These are phyloP conservation scores for Alcedo atthis DNA, from an alignment of 2,797 vertebrate genomes.

Conservation along the genomic window DNA sequence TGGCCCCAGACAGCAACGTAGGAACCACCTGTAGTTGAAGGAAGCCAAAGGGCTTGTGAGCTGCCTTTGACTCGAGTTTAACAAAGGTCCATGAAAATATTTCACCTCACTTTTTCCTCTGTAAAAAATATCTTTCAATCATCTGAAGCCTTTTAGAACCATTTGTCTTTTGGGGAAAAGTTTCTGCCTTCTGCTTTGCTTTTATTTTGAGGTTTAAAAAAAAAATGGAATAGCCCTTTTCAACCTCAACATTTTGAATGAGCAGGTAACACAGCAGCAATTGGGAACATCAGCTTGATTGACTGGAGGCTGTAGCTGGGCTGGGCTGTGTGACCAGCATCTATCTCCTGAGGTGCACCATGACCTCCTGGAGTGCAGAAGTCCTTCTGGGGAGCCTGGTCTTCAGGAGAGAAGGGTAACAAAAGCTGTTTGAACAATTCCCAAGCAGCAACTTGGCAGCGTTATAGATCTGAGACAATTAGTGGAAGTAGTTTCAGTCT, in stretches of 20 bases:
- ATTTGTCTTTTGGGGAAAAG: neutral
- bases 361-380: fast-evolving
- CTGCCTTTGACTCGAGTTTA: neutral
- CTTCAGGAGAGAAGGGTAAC: neutral
- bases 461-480: constrained; percentile 12
- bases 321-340: neutral
- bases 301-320: neutral
- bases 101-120: neutral
- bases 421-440: neutral
- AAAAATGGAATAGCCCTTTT: neutral
- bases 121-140: neutral
- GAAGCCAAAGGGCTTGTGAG: neutral
- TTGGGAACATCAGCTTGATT: neutral
- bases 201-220: neutral
- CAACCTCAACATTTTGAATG: fast-evolving
- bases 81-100: neutral
- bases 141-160: neutral
- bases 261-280: neutral
- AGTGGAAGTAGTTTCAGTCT: constrained; percentile 35
- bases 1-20: fast-evolving
- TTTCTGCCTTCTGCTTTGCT: neutral
- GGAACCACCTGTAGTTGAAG: fast-evolving
- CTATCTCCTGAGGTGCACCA: fast-evolving
- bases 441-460: constrained; percentile 3
- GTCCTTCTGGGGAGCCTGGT: neutral